These are phyloP conservation scores for Hemitrygon akajei DNA, from an alignment of 2,797 vertebrate genomes.

Conservation along the genomic window DNA sequence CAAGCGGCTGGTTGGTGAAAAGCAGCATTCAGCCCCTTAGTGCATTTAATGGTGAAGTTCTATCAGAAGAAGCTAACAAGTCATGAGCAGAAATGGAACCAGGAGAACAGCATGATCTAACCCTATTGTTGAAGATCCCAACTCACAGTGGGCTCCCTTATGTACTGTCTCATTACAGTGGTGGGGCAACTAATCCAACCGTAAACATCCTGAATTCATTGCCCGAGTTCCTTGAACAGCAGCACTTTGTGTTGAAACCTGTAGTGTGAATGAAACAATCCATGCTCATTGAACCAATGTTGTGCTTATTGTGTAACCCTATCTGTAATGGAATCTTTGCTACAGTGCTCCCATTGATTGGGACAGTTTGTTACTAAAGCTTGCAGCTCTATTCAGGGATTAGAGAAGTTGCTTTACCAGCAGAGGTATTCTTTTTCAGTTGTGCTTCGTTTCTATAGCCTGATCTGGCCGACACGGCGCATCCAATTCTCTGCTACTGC, in stretches of 20 bases:
- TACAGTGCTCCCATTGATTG: not conserved
- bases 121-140: not conserved
- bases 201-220: not conserved
- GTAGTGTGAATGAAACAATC: not conserved
- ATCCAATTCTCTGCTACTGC: not conserved
- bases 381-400: not conserved
- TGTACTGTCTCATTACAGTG: not conserved
- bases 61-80: not conserved
- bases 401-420: not conserved
- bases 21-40: not conserved
- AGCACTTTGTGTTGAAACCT: not conserved
- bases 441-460: not conserved
- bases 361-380: not conserved
- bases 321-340: too few relatives aligned
- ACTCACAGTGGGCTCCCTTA: not conserved
- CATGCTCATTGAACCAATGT: not conserved
- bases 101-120: not conserved
- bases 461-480: not conserved
- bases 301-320: slow-evolving; percentile 3
- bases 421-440: not conserved
- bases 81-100: not conserved
- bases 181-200: not conserved
- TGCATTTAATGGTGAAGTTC: not conserved
- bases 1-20: not conserved
- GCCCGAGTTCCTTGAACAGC: not conserved